Percentiles rank a stretch among this genome's conserved stretches.
phyloP scores from a whole-genome alignment of 1,140 invertebrate species.

The Drosophila mayri region DNA sequence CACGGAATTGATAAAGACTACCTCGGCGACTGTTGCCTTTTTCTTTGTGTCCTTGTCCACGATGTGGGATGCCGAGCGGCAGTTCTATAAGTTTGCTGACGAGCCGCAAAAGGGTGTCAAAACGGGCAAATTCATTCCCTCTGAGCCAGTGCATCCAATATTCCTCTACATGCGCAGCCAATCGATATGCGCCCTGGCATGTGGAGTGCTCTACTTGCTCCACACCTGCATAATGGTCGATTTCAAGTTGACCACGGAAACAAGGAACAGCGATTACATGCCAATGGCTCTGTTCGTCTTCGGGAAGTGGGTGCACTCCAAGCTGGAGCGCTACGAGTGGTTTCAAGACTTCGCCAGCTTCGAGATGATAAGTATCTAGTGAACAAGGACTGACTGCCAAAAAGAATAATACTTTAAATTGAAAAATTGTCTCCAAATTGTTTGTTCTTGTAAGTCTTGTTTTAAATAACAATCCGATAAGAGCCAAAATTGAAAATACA shows the following conservation, averaged over 20 bases:
- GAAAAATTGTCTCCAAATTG: not conserved
- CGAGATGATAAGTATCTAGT: not conserved
- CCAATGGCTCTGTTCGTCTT: slow-evolving; percentile 32
- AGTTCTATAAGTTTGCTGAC: slow-evolving; percentile 15
- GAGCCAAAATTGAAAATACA: too few species aligned
- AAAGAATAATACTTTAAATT: not conserved
- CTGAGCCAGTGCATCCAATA: slow-evolving; percentile 25
- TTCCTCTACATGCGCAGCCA: slow-evolving; percentile 17
- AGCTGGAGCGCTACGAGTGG: slow-evolving; percentile 21
- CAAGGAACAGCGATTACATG: slow-evolving; percentile 7
- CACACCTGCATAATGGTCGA: slow-evolving; percentile 43
- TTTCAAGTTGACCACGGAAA: slow-evolving; percentile 16
- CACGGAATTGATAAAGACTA: slow-evolving; percentile 26
- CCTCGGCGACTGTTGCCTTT: slow-evolving; percentile 17
- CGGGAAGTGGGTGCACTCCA: slow-evolving; percentile 15
- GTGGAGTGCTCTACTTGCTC: slow-evolving; percentile 42
- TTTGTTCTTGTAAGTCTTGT: too few species aligned
- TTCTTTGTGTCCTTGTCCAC: slow-evolving; percentile 20
- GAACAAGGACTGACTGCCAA: not conserved
- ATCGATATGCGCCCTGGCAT: slow-evolving; percentile 30
- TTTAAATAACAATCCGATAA: too few species aligned
- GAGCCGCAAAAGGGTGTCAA: not conserved
- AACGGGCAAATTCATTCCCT: not conserved
- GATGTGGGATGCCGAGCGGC: slow-evolving; percentile 45
- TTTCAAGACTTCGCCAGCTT: slow-evolving; percentile 18